Percentiles rank a stretch among this genome's conserved stretches.
Conservation (phyloP, 2,888 invertebrate genomes). For the Drosophila borealis region DNA sequence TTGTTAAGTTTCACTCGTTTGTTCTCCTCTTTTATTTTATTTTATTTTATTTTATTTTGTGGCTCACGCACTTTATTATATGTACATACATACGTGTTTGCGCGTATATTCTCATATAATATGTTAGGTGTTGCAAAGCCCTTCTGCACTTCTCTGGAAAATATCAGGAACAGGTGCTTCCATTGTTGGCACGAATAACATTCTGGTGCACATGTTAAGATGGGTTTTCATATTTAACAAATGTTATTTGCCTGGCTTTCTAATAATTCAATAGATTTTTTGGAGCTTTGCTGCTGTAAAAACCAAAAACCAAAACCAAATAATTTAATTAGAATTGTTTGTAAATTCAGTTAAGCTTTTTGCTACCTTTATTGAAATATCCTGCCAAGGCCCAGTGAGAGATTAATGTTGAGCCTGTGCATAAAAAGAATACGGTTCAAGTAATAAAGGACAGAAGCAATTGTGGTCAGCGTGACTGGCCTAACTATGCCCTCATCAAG, state of each 20-base stretch:
- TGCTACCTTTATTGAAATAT: constrained; percentile 9
- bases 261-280: constrained; percentile 4
- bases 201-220: constrained; percentile 7
- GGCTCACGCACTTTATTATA: constrained; percentile 60
- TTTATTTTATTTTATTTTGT: constrained; percentile 29
- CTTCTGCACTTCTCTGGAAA: constrained; percentile 18
- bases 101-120: constrained; percentile 47
- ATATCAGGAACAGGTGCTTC: constrained; percentile 18
- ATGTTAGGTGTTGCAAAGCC: constrained; percentile 34
- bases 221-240: neutral
- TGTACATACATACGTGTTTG: constrained; percentile 32
- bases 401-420: constrained; percentile 40
- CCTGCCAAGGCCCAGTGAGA: constrained; percentile 7
- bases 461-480: constrained; percentile 49
- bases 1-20: constrained; percentile 55
- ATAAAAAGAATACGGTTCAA: constrained; percentile 31
- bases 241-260: neutral
- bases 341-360: constrained; percentile 4
- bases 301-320: neutral
- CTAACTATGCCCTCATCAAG: constrained; percentile 56
- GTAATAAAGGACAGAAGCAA: constrained; percentile 42
- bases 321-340: constrained; percentile 9
- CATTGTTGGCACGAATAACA: constrained; percentile 3
- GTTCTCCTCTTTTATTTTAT: constrained; percentile 18
- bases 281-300: neutral